A percentile compares a stretch with the other conserved stretches of the same genome.
phyloP scores from a whole-genome alignment of 2,888 invertebrate genomes.

The Cephonodes hylas region DNA sequence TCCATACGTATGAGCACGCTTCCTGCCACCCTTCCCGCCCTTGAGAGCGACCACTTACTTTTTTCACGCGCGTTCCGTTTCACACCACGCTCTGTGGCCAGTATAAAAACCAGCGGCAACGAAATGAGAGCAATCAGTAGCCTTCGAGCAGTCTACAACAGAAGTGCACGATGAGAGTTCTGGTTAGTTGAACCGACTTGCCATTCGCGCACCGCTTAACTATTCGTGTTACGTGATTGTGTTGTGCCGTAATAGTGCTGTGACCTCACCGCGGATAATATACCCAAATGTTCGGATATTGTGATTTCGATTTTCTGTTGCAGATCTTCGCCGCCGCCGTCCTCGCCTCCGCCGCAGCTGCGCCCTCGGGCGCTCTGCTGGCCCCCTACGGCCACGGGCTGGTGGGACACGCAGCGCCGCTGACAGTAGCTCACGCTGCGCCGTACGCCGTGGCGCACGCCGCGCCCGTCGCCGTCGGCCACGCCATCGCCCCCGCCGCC shows the following conservation, averaged over 20 bases:
- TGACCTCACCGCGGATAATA: constrained; percentile 21
- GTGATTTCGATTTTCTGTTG: constrained; percentile 23
- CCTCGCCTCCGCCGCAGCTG: constrained; percentile 72
- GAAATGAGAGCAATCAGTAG: constrained; percentile 77
- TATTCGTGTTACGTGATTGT: constrained; percentile 32
- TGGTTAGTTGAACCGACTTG: constrained; percentile 57
- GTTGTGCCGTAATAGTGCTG: constrained; percentile 26
- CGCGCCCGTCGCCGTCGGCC: constrained; percentile 45
- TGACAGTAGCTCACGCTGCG: constrained; percentile 42
- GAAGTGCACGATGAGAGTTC: constrained; percentile 80
- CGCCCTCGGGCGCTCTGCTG: constrained; percentile 64
- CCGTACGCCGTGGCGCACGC: constrained; percentile 47
- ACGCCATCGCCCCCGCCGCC: constrained; percentile 46
- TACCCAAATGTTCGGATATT: constrained; percentile 12
- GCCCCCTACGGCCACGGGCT: constrained; percentile 53
- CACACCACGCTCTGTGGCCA: constrained; percentile 50
- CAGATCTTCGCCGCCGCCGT: constrained; percentile 82
- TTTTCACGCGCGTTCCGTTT: constrained; percentile 69
- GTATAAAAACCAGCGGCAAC: constrained; percentile 69
- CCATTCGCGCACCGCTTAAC: constrained; percentile 17
- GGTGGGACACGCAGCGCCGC: constrained; percentile 38
- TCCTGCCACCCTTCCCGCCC: constrained; percentile 78
- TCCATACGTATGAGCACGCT: constrained; percentile 46
- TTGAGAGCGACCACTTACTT: constrained; percentile 74
- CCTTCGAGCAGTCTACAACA: constrained; percentile 78